Conservation (phyloP, 2,888 invertebrate genomes). For the Spatulosminthurus flaviceps region DNA sequence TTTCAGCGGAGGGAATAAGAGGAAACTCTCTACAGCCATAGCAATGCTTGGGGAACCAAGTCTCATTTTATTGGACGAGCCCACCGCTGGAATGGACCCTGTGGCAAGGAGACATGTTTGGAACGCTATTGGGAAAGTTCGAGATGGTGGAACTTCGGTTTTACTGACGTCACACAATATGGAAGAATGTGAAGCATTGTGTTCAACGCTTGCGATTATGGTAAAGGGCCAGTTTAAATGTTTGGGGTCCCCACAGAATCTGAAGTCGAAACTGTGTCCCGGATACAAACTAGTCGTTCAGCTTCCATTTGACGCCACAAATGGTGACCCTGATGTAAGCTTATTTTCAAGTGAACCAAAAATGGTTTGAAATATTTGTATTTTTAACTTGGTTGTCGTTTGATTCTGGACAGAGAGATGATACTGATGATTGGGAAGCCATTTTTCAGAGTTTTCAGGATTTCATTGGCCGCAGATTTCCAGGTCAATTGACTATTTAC, state of each 20-base stretch:
- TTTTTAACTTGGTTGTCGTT: no score
- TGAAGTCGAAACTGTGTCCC: constrained; percentile 79
- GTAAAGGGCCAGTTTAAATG: constrained; percentile 80
- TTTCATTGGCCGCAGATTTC: no score
- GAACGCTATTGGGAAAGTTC: constrained; percentile 76
- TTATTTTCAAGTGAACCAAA: no score
- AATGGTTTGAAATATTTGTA: no score
- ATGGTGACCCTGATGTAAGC: no score
- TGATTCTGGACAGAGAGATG: no score
- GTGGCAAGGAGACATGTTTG: constrained; percentile 82
- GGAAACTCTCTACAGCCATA: constrained; percentile 2
- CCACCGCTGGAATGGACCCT: constrained; percentile 78
- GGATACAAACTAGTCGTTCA: constrained; percentile 71
- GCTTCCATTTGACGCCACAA: constrained; percentile 64
- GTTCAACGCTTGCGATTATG: constrained; percentile 83
- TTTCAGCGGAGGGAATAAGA: constrained; percentile 32
- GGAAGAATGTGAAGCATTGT: constrained; percentile 86
- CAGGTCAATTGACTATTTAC: no score
- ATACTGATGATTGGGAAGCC: no score
- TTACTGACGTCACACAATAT: constrained; percentile 85
- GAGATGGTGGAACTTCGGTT: constrained; percentile 78
- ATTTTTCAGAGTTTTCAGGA: no score
- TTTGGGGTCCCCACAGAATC: constrained; percentile 78
- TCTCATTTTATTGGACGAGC: background rate
- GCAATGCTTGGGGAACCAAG: constrained; percentile 16